These are phyloP conservation scores for Scomber scombrus DNA, from an alignment of 2,113 vertebrate genomes.

Conservation along the genomic window DNA sequence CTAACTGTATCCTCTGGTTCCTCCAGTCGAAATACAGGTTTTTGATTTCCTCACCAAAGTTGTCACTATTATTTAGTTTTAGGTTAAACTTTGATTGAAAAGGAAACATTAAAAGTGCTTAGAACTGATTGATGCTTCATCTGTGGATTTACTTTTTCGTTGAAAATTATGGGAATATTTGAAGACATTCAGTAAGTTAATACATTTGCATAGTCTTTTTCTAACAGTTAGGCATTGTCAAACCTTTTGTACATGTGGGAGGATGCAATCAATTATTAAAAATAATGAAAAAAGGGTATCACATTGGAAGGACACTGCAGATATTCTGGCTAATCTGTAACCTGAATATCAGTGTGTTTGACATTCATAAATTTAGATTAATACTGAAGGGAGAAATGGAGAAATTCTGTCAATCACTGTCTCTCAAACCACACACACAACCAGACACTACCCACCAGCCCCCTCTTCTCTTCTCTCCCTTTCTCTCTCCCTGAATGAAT, in stretches of 20 bases:
- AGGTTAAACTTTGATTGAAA: background rate
- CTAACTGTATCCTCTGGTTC: background rate
- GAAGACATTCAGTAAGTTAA: background rate
- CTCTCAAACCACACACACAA: background rate
- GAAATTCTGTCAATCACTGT: conserved; percentile 33
- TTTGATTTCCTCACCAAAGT: background rate
- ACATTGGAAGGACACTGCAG: background rate
- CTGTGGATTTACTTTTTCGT: background rate
- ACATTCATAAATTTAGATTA: conserved; percentile 49
- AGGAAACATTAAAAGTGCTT: background rate
- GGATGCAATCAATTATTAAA: conserved; percentile 6
- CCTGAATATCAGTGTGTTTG: conserved; percentile 19
- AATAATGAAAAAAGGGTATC: background rate
- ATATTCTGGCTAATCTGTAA: conserved; percentile 20
- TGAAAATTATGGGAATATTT: background rate
- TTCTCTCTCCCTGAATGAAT: conserved; percentile 75
- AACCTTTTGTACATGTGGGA: conserved; percentile 11
- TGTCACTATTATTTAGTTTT: background rate
- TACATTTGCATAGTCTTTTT: background rate
- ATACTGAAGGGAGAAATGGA: conserved; percentile 16
- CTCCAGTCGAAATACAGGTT: background rate
- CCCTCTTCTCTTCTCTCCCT: background rate
- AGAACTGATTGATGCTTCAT: background rate
- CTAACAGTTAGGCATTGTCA: background rate
- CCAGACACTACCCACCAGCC: background rate